A percentile compares a stretch with the other conserved stretches of the same genome.
phyloP scores from a whole-genome alignment of 2,113 vertebrate genomes.

The Harpagus bidentatus region DNA sequence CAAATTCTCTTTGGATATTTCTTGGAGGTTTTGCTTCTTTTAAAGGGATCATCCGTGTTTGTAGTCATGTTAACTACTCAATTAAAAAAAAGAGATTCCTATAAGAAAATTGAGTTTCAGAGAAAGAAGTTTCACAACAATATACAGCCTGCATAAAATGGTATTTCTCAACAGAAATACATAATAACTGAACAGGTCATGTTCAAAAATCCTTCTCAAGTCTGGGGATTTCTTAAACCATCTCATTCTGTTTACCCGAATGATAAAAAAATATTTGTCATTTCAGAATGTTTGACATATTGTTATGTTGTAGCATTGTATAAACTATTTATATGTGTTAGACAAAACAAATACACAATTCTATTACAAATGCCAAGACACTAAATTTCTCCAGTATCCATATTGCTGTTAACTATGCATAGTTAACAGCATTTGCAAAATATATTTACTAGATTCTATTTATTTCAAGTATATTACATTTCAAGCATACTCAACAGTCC shows the following conservation, averaged over 20 bases:
- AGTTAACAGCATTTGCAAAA: no score
- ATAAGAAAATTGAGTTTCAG: background rate
- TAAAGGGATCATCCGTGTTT: background rate
- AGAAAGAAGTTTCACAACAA: background rate
- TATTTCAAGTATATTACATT: background rate
- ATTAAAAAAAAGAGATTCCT: background rate
- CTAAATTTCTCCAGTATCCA: background rate
- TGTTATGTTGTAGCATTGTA: background rate
- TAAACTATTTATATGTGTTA: background rate
- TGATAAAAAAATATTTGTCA: background rate
- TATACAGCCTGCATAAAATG: background rate
- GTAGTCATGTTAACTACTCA: background rate
- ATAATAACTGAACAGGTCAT: background rate
- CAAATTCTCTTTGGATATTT: background rate
- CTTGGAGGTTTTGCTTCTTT: conserved; percentile 7
- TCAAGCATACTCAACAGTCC: background rate
- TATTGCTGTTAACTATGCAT: background rate
- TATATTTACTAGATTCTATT: background rate
- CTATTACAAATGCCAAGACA: background rate
- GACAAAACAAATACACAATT: background rate
- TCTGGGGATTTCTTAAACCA: background rate
- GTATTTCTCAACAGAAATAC: background rate
- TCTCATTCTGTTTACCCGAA: background rate
- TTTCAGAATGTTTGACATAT: background rate
- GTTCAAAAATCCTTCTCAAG: background rate